Evolutionary conservation across 2,888 invertebrate species (phyloP).

Genomic region (Ophonus ardosiacus): DNA sequence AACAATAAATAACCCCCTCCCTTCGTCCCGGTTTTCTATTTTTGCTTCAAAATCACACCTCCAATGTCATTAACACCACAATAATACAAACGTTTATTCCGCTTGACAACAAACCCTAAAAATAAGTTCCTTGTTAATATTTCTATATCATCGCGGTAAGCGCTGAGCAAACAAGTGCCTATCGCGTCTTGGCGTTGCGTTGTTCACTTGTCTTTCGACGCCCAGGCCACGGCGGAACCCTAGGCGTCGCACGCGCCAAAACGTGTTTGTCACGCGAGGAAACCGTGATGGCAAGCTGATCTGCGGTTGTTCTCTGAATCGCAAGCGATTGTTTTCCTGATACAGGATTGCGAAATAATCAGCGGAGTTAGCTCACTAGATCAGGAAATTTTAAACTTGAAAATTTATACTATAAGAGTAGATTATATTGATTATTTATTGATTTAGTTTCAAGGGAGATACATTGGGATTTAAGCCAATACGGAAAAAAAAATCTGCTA

Average conservation of each 20-base stretch:
- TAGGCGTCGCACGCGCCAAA: conserved; percentile 39
- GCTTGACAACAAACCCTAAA: conserved; percentile 47
- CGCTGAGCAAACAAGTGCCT: conserved; percentile 8
- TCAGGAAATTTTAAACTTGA: background rate
- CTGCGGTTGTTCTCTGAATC: conserved; percentile 9
- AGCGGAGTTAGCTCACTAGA: background rate
- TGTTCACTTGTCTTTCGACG: background rate
- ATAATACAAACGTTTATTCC: conserved; percentile 10
- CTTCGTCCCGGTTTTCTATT: conserved; percentile 32
- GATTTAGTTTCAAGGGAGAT: background rate
- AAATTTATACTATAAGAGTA: background rate
- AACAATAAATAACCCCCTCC: background rate
- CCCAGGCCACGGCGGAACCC: conserved; percentile 2
- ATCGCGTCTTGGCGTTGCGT: conserved; percentile 2
- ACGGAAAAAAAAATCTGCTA: background rate
- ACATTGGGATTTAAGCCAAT: background rate
- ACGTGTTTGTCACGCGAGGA: conserved; percentile 39
- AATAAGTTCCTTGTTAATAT: conserved; percentile 23
- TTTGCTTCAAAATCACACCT: background rate
- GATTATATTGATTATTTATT: background rate
- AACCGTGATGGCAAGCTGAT: conserved; percentile 9
- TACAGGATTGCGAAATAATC: conserved; percentile 10
- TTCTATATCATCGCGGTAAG: background rate
- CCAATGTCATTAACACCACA: conserved; percentile 3
- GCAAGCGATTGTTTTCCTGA: conserved; percentile 28